Base-by-base conservation (phyloP, 2,888 invertebrate genomes). In the Halocaridina rubra region DNA sequence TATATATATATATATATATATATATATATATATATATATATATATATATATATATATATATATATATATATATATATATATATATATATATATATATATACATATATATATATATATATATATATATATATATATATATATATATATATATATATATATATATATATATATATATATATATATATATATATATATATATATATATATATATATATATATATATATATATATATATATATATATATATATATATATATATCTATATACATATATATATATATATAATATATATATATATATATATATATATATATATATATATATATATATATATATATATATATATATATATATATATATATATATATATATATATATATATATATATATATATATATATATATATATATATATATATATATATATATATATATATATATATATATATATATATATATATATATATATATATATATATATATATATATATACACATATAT, bases 181-280 rank as follows among this genome's bases (percentile, higher is more conserved):
- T 71, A 32, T 71, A 32, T 71, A 32, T 71, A 32, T 71, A 32
- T 30, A n/a, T 71, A 71, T 71, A 71, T 71, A 71, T 71, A 72
- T 72, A 72, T 39, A 32, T 72, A 72, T 39, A 72, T 39, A 72
- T 72, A 72, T 72, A 39, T 39, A 72, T 39, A 72, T 72, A 72
- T 72, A 72, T 72, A 39, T 39, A 72, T 72, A 39, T 72, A 29
- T 33, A 71, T 72, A 72, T 72, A 72, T 72, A 72, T 72, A 72
- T 72, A 71, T 71, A 71, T 71, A n/a, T 72, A 72, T 19, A 72
- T 72, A 72, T 72, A 72, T 32, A 32, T 72, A 72, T 72, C 30
- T 30, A 72, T 33, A 72, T n/a, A n/a, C n/a, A n/a, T n/a, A n/a
- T n/a, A n/a, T n/a, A n/a, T 67, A 72, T 72, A 72, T 72, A 72